These are phyloP conservation scores for Tribolium madens DNA, from an alignment of 1,140 invertebrate genomes.

Conservation along the genomic window DNA sequence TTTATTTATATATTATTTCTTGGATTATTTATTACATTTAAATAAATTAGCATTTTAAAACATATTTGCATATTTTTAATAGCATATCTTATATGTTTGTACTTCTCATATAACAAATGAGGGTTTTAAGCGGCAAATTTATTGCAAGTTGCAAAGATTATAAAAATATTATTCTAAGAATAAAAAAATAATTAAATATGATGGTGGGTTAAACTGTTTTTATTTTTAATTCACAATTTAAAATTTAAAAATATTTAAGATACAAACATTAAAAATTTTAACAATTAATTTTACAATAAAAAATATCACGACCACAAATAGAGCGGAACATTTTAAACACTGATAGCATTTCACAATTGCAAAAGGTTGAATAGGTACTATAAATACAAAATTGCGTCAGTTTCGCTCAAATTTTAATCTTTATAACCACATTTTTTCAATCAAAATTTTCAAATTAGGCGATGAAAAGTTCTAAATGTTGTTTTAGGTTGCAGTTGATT, in stretches of 20 bases:
- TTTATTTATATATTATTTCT: not conserved
- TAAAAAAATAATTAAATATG: too few species aligned
- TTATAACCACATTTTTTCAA: not conserved
- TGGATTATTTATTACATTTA: not conserved
- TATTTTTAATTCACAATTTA: too few species aligned
- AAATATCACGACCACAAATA: not conserved
- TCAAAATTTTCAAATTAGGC: not conserved
- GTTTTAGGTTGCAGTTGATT: too few species aligned
- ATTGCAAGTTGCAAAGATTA: too few species aligned
- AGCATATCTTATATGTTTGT: not conserved
- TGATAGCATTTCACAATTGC: not conserved
- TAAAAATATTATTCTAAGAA: too few species aligned
- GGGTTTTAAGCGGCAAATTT: too few species aligned
- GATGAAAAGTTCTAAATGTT: too few species aligned
- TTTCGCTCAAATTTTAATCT: not conserved
- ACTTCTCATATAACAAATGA: too few species aligned
- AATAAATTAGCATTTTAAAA: not conserved
- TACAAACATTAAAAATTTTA: not conserved
- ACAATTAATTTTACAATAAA: not conserved
- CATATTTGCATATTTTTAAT: not conserved
- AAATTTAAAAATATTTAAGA: too few species aligned
- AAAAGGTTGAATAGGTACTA: not conserved
- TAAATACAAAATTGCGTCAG: constrained; percentile 1
- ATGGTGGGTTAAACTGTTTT: too few species aligned
- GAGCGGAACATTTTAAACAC: constrained; percentile 6